Base-by-base conservation (phyloP, 2,888 invertebrate genomes). In the Melieria omissa region DNA sequence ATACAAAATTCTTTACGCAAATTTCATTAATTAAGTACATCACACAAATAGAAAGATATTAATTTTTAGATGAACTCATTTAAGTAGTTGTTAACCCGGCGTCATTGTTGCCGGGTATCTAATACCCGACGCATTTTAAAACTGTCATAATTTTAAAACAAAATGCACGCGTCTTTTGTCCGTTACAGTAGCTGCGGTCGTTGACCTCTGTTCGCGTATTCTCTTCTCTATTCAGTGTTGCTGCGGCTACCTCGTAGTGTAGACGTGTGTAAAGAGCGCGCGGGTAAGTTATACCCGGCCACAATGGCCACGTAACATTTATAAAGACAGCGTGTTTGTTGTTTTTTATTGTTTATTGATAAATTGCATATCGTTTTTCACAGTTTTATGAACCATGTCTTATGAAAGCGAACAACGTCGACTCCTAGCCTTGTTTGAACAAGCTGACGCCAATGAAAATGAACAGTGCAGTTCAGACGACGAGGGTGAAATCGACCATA, bases 401-500 rank as follows among this genome's bases (percentile, higher is more conserved):
- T 54, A 10, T 16, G 7, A 54, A 54, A 54, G 12, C 55, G 55
- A 54, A 54, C 55, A 54, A n/a, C n/a, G n/a, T n/a, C n/a, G n/a
- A n/a, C n/a, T n/a, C n/a, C 54, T 14, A 8, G 4, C 54, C 54
- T 16, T 54, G 54, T 57, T 57, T 57, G 16, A 57, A 14, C 57
- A 29, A 57, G 29, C 14, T 57, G 41, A 14, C n/a, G n/a, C n/a
- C 57, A 57, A 14, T 57, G 29, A 57, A 16, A 57, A 57, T 57
- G 57, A 57, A 57, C 14, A 54, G 16, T 54, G 16, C 54, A 54
- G n/a, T 54, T 54, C 54, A 54, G 54, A 54, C 14, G 54, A 54
- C 14, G 4, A 12, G 3, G 14, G 16, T 54, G n/a, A 54, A 54
- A 8, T 54, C 54, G n/a, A 54, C 54, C n/a, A 54, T 8, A 54